These are phyloP conservation scores for Tauraco erythrolophus DNA, from an alignment of 2,113 vertebrate species.

Conservation along the genomic window DNA sequence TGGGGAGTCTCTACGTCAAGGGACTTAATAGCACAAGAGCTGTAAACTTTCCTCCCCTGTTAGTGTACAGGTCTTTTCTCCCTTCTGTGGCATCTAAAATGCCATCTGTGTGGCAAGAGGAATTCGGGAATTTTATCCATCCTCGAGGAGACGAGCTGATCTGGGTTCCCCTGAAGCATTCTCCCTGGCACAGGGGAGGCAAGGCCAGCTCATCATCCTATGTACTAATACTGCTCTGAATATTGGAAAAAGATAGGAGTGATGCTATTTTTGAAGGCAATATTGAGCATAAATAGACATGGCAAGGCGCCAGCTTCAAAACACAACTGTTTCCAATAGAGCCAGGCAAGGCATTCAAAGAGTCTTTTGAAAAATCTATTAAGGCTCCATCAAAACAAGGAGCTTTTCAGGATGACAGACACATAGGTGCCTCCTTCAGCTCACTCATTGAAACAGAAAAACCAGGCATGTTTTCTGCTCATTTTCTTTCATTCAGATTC, in stretches of 20 bases:
- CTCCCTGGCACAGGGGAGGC: neutral
- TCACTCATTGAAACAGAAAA: neutral
- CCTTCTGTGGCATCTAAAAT: neutral
- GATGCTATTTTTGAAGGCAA: conserved; percentile 46
- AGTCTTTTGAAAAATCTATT: conserved; percentile 49
- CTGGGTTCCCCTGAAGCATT: neutral
- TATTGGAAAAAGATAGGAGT: neutral
- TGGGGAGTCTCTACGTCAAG: accelerated
- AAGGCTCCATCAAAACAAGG: conserved; percentile 60
- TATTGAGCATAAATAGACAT: conserved; percentile 52
- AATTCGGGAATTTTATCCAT: neutral
- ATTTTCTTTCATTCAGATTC: conserved; percentile 19
- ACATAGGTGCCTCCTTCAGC: conserved; percentile 41
- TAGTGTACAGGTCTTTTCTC: neutral
- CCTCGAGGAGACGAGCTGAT: neutral
- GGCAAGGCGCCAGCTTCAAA: conserved; percentile 55
- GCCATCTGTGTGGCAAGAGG: neutral
- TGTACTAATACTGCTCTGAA: neutral
- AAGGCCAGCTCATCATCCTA: neutral
- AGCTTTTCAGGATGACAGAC: conserved; percentile 37
- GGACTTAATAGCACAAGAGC: neutral
- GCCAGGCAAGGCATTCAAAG: neutral
- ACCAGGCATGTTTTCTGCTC: neutral
- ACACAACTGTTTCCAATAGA: conserved; percentile 4
- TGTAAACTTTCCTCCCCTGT: neutral